These are phyloP conservation scores for Pocillopora verrucosa DNA, from an alignment of 64 coral and sea anemone genomes.

Conservation along the genomic window DNA sequence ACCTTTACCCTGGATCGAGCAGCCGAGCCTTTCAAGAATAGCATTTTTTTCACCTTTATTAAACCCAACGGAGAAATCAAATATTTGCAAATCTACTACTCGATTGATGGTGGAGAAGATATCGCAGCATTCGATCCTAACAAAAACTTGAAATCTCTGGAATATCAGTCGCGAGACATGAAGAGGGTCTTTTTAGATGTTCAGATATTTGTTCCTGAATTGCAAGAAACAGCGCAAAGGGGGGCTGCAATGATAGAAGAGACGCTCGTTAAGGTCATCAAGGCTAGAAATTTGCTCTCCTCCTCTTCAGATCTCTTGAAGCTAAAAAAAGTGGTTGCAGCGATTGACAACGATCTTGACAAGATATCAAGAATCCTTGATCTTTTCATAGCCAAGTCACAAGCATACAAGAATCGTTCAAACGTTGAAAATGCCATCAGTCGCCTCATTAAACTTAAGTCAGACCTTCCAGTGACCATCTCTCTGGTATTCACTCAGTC, in stretches of 20 bases:
- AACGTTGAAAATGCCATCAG: neutral
- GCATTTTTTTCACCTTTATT: neutral
- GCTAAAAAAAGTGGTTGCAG: neutral
- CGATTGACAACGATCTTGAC: constrained; percentile 4
- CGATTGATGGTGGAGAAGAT: neutral
- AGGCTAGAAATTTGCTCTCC: neutral
- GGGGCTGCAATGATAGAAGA: neutral
- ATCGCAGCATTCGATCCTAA: neutral
- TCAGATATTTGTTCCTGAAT: neutral
- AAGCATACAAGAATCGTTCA: constrained; percentile 6
- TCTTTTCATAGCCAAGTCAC: constrained; percentile 5
- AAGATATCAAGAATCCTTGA: neutral
- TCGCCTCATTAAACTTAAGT: neutral
- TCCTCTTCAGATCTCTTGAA: neutral
- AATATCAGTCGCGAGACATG: neutral
- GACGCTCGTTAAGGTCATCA: neutral
- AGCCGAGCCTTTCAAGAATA: neutral
- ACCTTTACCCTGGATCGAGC: neutral
- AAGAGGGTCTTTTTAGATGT: constrained; percentile 16
- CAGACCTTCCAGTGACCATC: constrained; percentile 10
- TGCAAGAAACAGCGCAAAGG: neutral
- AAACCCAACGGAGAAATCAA: neutral
- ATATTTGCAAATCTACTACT: constrained; percentile 7
- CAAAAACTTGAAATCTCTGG: neutral
- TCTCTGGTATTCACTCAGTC: neutral